phyloP scores from a whole-genome alignment of 1,140 invertebrate genomes.

The Nautilus pompilius region DNA sequence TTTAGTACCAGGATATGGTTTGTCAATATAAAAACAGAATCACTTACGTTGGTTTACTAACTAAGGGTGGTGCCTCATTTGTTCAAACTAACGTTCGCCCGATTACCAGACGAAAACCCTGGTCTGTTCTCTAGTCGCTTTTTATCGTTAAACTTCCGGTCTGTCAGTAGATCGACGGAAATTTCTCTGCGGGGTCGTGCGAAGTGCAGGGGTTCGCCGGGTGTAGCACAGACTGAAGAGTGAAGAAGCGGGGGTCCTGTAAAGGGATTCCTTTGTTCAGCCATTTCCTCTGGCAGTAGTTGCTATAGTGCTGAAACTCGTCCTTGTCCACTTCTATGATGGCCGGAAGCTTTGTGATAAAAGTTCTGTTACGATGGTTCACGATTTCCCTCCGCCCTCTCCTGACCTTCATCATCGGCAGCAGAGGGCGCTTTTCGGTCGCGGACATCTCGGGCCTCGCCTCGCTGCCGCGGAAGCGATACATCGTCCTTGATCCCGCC shows the following conservation, averaged over 20 bases:
- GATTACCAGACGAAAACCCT: too few relatives aligned
- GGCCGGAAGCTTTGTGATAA: conserved; percentile 29
- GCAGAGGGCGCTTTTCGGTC: conserved; percentile 3
- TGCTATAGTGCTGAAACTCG: conserved; percentile 17
- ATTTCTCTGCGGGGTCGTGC: too few relatives aligned
- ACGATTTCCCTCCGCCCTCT: conserved; percentile 33
- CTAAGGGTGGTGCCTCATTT: too few relatives aligned
- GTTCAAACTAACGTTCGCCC: too few relatives aligned
- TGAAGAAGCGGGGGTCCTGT: conserved; percentile 20
- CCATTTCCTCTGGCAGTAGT: conserved; percentile 22
- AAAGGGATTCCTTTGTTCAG: conserved; percentile 13
- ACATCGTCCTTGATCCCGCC: conserved; percentile 13
- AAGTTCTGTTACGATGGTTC: conserved; percentile 23
- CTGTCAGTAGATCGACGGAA: too few relatives aligned
- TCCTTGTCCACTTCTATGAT: conserved; percentile 23
- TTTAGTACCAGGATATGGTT: too few relatives aligned
- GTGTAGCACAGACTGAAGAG: conserved; percentile 14
- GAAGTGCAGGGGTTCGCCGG: too few relatives aligned
- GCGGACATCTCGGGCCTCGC: neutral
- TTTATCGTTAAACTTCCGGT: too few relatives aligned
- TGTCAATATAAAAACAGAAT: too few relatives aligned
- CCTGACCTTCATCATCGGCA: conserved; percentile 16
- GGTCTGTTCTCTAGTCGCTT: too few relatives aligned
- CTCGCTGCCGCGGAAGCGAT: conserved; percentile 14
- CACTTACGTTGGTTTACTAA: too few relatives aligned